Conservation (phyloP, 92 coral and sea anemone species). For the Isaurus tuberculatus region DNA sequence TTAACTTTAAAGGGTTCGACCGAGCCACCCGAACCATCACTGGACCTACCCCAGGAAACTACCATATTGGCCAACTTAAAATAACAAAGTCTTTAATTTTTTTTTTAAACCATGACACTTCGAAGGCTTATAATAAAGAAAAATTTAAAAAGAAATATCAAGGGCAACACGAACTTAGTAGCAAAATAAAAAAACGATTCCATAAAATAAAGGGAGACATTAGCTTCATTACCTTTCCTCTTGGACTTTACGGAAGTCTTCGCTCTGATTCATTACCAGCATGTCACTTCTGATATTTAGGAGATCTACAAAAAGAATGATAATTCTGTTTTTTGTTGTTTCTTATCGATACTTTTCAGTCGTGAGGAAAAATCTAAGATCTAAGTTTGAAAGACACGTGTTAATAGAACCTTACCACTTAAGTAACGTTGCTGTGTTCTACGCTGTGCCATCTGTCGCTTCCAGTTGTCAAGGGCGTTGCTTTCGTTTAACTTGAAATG, state of each 20-base stretch:
- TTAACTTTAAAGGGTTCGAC: too few relatives aligned
- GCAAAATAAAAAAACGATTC: not conserved
- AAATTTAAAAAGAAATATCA: too few relatives aligned
- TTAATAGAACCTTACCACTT: slow-evolving; percentile 57
- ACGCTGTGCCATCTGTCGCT: slow-evolving; percentile 87
- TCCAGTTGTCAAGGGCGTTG: slow-evolving; percentile 93
- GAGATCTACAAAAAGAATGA: slow-evolving; percentile 51
- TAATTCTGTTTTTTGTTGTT: not conserved
- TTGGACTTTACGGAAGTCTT: slow-evolving; percentile 90
- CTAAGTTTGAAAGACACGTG: not conserved
- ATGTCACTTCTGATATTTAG: slow-evolving; percentile 82
- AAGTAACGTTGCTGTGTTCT: slow-evolving; percentile 84
- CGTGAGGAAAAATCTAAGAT: not conserved
- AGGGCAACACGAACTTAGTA: too few relatives aligned
- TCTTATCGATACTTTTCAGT: not conserved
- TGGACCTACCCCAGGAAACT: too few relatives aligned
- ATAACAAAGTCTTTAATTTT: too few relatives aligned
- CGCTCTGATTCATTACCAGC: slow-evolving; percentile 98
- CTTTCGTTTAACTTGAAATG: slow-evolving; percentile 80
- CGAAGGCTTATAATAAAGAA: too few relatives aligned
- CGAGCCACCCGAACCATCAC: too few relatives aligned
- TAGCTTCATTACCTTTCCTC: slow-evolving; percentile 77
- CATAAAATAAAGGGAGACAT: not conserved
- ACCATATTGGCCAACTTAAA: too few relatives aligned
- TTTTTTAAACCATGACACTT: too few relatives aligned